A percentile compares a stretch with the other conserved stretches of the same genome.
Conservation (phyloP, 2,888 invertebrate species). For the Agrilus biguttatus region DNA sequence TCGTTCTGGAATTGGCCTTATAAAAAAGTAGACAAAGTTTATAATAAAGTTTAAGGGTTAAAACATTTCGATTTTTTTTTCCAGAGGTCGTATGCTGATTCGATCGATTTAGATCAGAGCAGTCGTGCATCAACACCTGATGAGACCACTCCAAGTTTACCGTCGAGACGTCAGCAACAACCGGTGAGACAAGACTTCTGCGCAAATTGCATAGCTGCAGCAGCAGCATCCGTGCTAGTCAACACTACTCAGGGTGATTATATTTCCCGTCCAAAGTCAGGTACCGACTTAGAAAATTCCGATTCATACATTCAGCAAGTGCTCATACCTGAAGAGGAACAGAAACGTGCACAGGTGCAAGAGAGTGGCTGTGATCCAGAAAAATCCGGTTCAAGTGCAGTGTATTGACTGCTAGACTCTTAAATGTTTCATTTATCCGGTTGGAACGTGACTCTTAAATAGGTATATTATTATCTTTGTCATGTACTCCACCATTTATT, state of each 20-base stretch:
- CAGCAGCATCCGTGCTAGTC: conserved; percentile 12
- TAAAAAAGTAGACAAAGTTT: no score
- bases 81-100: conserved; percentile 31
- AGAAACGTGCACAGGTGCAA: conserved; percentile 7
- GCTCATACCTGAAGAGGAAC: conserved; percentile 11
- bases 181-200: conserved; percentile 24
- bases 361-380: conserved; percentile 5
- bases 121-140: conserved; percentile 49
- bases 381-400: no score
- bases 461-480: no score
- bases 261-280: background rate
- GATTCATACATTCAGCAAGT: conserved; percentile 8
- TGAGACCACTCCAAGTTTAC: conserved; percentile 43
- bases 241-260: conserved; percentile 5
- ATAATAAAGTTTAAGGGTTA: no score
- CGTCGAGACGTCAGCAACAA: conserved; percentile 13
- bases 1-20: no score
- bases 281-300: conserved; percentile 1
- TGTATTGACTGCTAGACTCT: no score
- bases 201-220: conserved; percentile 25
- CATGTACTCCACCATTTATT: no score
- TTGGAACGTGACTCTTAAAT: no score
- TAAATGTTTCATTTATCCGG: no score
- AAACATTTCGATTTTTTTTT: conserved; percentile 3
- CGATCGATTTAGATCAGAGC: conserved; percentile 35